Conservation (phyloP, 2,888 invertebrate genomes). For the Tridacna gigas region DNA sequence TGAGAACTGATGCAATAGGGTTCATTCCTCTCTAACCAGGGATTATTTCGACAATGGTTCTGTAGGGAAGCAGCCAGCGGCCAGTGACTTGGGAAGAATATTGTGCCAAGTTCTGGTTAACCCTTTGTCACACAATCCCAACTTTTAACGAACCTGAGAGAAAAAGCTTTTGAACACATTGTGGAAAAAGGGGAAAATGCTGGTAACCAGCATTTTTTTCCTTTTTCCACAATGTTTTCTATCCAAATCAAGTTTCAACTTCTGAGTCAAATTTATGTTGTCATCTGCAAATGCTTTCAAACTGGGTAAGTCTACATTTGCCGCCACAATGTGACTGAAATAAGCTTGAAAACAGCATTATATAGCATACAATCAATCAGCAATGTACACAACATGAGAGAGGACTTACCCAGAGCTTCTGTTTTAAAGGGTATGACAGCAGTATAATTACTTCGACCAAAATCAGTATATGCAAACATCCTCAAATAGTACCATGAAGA, state of each 20-base stretch:
- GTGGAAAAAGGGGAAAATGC: not conserved
- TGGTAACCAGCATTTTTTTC: not conserved
- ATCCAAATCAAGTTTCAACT: not conserved
- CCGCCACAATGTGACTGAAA: too few species aligned
- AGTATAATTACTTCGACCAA: not conserved
- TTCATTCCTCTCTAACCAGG: too few species aligned
- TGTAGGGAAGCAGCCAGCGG: too few species aligned
- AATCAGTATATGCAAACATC: not conserved
- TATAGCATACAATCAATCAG: too few species aligned
- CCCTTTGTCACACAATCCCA: not conserved
- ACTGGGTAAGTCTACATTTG: too few species aligned
- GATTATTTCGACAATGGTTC: too few species aligned
- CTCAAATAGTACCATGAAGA: not conserved
- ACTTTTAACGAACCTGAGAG: not conserved
- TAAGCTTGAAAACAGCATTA: not conserved
- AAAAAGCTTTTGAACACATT: not conserved
- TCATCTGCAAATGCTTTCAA: too few species aligned
- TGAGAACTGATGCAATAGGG: too few species aligned
- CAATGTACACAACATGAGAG: too few species aligned
- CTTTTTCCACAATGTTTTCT: not conserved
- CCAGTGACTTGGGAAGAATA: too few species aligned
- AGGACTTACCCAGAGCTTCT: not conserved
- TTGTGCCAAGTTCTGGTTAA: too few species aligned
- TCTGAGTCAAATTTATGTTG: too few species aligned
- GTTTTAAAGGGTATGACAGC: slow-evolving; percentile 6